Conservation (phyloP, 1,140 invertebrate genomes). For the Heliothis virescens region DNA sequence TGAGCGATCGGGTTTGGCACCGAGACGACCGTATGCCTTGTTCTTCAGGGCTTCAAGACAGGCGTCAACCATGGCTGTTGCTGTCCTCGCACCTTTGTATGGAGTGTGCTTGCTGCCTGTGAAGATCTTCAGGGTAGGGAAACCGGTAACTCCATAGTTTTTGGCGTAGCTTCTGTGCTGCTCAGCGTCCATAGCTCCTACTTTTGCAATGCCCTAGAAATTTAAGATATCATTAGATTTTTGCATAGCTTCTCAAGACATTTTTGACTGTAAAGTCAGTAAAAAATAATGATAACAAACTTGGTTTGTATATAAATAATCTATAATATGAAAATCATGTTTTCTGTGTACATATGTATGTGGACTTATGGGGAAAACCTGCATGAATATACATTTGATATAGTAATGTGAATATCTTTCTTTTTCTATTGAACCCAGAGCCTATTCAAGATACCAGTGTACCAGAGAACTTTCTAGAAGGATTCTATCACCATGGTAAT, state of each 20-base stretch:
- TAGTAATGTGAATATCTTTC: too few species aligned
- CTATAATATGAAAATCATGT: too few species aligned
- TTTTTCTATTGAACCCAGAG: too few species aligned
- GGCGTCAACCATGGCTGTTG: conserved; percentile 94
- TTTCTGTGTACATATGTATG: too few species aligned
- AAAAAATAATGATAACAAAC: too few species aligned
- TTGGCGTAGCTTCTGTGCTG: conserved; percentile 93
- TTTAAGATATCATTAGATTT: conserved; percentile 13
- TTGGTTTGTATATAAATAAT: too few species aligned
- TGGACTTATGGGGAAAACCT: too few species aligned
- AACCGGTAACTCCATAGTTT: conserved; percentile 95
- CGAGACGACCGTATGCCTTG: conserved; percentile 90
- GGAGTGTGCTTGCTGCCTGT: conserved; percentile 95
- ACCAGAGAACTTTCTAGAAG: conserved; percentile 26
- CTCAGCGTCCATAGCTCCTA: conserved; percentile 97
- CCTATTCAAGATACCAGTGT: not conserved
- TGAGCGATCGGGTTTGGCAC: conserved; percentile 85
- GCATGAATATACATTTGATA: too few species aligned
- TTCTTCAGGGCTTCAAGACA: conserved; percentile 90
- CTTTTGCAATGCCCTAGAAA: conserved; percentile 95
- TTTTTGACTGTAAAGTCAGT: not conserved
- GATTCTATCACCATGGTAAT: conserved; percentile 1
- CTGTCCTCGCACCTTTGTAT: conserved; percentile 95
- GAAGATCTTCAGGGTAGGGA: conserved; percentile 99
- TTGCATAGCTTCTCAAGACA: too few species aligned